phyloP scores from a whole-genome alignment of 64 coral and sea anemone genomes.

The Pocillopora damicornis region DNA sequence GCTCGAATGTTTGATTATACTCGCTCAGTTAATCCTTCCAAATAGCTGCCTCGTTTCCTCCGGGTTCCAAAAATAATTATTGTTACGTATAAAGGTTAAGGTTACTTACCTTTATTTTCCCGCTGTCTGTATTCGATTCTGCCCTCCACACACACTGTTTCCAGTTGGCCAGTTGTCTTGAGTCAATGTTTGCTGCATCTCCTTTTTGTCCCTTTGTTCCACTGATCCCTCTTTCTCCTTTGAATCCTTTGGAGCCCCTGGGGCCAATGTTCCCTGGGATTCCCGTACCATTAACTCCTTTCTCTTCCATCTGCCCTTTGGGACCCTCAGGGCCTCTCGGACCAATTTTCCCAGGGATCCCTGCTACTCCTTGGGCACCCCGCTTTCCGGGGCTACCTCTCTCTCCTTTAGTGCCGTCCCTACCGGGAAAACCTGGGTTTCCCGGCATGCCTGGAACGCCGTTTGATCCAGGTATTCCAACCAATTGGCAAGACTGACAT shows the following conservation, averaged over 20 bases:
- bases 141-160: not conserved
- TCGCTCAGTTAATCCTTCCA: no score
- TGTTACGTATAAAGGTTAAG: not conserved
- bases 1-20: no score
- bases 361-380: not conserved
- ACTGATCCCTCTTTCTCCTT: not conserved
- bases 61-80: no score
- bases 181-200: not conserved
- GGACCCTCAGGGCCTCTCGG: not conserved
- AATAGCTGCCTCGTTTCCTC: no score
- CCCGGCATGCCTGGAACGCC: not conserved
- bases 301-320: not conserved
- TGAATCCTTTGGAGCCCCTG: not conserved
- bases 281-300: not conserved
- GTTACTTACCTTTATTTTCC: not conserved
- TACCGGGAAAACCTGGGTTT: not conserved
- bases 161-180: not conserved
- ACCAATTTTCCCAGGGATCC: not conserved
- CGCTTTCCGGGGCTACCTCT: not conserved
- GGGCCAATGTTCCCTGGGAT: not conserved
- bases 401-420: not conserved
- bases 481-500: no score
- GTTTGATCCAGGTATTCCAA: not conserved
- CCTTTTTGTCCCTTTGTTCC: not conserved
- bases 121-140: not conserved